These are phyloP conservation scores for Podarcis muralis DNA, from an alignment of 2,113 vertebrate genomes.

Conservation along the genomic window DNA sequence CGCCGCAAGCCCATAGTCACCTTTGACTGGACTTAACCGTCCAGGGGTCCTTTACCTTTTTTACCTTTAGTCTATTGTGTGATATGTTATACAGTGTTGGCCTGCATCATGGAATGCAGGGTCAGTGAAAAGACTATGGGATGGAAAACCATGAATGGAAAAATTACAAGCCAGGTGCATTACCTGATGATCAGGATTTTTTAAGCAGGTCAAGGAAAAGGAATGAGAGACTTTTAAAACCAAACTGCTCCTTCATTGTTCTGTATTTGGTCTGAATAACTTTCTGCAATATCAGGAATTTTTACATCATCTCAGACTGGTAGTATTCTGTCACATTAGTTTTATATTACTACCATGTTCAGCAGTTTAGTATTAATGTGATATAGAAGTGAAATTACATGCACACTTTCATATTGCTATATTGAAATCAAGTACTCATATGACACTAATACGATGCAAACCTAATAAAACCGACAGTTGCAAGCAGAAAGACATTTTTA, in stretches of 20 bases:
- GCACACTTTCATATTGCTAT: conserved; percentile 70
- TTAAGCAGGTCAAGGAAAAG: conserved; percentile 47
- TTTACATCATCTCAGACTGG: conserved; percentile 66
- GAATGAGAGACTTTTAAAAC: conserved; percentile 58
- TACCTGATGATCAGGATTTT: conserved; percentile 48
- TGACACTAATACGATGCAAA: conserved; percentile 68
- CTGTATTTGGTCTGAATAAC: conserved; percentile 61
- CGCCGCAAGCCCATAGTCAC: too few relatives aligned
- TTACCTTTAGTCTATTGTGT: neutral
- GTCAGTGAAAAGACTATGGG: conserved; percentile 25
- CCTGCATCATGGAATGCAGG: neutral
- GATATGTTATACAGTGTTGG: neutral
- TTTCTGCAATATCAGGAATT: conserved; percentile 69
- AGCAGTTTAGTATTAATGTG: conserved; percentile 66
- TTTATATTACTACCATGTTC: conserved; percentile 68
- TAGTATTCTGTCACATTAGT: conserved; percentile 71
- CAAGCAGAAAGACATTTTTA: conserved; percentile 64
- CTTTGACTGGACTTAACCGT: too few relatives aligned
- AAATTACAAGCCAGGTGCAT: conserved; percentile 53
- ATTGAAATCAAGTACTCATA: conserved; percentile 65
- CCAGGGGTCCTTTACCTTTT: too few relatives aligned
- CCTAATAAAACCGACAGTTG: conserved; percentile 67
- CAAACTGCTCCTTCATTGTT: conserved; percentile 46
- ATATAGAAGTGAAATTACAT: conserved; percentile 72
- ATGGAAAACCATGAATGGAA: conserved; percentile 27